Evolutionary conservation across 1,140 invertebrate species (phyloP).

Genomic region (Drosophila insularis): DNA sequence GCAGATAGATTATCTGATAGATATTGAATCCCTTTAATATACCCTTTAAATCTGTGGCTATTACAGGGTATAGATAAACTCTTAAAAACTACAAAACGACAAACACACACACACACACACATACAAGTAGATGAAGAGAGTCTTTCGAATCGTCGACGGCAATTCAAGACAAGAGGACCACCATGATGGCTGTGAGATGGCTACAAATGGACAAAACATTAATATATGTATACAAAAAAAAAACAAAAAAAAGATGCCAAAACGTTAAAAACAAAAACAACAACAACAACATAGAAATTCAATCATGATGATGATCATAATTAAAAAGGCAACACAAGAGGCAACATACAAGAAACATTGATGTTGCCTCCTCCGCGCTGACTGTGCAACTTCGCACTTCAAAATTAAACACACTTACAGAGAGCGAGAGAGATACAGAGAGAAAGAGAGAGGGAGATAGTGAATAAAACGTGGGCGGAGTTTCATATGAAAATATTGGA

Average conservation of each 20-base stretch:
- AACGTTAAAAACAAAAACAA: slow-evolving; percentile 43
- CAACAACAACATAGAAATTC: slow-evolving; percentile 71
- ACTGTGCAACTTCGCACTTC: slow-evolving; percentile 80
- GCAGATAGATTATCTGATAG: too few species aligned
- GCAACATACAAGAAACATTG: slow-evolving; percentile 38
- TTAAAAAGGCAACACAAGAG: slow-evolving; percentile 70
- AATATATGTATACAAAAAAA: slow-evolving; percentile 41
- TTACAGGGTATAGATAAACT: slow-evolving; percentile 33
- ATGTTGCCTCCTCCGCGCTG: slow-evolving; percentile 49
- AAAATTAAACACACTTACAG: slow-evolving; percentile 76
- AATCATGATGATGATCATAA: slow-evolving; percentile 79
- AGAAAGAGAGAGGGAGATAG: slow-evolving; percentile 20
- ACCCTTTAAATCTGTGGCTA: slow-evolving; percentile 19
- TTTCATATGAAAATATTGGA: slow-evolving; percentile 42
- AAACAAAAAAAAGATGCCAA: slow-evolving; percentile 63
- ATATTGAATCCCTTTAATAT: too few species aligned
- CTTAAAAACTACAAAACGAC: slow-evolving; percentile 76
- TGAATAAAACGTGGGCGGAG: slow-evolving; percentile 50
- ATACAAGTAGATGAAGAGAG: slow-evolving; percentile 1
- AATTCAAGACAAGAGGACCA: slow-evolving; percentile 72
- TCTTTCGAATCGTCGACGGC: slow-evolving; percentile 27
- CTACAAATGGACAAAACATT: slow-evolving; percentile 77
- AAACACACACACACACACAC: slow-evolving; percentile 53
- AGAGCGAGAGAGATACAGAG: slow-evolving; percentile 12
- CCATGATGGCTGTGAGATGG: slow-evolving; percentile 61